A percentile compares a stretch with the other conserved stretches of the same genome.
These are phyloP conservation scores for Psylliodes chrysocephalus DNA, from an alignment of 2,888 invertebrate genomes.

Conservation along the genomic window DNA sequence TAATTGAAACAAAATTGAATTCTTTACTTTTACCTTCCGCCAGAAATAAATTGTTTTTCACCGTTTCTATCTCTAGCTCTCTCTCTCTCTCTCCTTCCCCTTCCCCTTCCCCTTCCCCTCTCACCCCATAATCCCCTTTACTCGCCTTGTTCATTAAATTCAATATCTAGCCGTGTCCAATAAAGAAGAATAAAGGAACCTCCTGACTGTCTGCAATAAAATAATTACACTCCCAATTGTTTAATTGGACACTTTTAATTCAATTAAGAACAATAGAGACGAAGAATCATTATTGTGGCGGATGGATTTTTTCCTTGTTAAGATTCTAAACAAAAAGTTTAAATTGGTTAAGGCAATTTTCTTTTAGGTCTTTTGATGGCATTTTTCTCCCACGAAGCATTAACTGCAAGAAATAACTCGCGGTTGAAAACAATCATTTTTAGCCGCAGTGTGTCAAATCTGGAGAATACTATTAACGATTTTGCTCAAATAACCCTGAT, in stretches of 20 bases:
- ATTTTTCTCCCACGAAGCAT: constrained; percentile 4
- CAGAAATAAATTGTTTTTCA: constrained; percentile 12
- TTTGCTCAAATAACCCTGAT: too few relatives aligned
- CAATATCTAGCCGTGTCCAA: constrained; percentile 43
- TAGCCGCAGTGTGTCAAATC: too few relatives aligned
- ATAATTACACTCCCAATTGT: constrained; percentile 62
- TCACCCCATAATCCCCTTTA: too few relatives aligned
- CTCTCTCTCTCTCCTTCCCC: not conserved
- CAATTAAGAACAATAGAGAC: constrained; percentile 53
- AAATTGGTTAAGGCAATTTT: not conserved
- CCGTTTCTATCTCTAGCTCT: not conserved
- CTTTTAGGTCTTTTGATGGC: not conserved
- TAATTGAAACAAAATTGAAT: constrained; percentile 34
- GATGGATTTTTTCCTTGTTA: constrained; percentile 7
- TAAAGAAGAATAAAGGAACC: constrained; percentile 32
- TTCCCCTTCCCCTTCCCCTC: not conserved
- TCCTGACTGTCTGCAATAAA: constrained; percentile 49
- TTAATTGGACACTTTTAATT: constrained; percentile 61
- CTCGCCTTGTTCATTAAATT: constrained; percentile 25
- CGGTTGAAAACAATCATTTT: too few relatives aligned
- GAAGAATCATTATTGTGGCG: constrained; percentile 11
- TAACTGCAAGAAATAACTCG: too few relatives aligned
- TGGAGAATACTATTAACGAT: too few relatives aligned
- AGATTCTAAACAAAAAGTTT: constrained; percentile 9
- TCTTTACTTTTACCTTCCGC: constrained; percentile 9